phyloP scores from a whole-genome alignment of 2,888 invertebrate species.

The Blastobasis adustella region DNA sequence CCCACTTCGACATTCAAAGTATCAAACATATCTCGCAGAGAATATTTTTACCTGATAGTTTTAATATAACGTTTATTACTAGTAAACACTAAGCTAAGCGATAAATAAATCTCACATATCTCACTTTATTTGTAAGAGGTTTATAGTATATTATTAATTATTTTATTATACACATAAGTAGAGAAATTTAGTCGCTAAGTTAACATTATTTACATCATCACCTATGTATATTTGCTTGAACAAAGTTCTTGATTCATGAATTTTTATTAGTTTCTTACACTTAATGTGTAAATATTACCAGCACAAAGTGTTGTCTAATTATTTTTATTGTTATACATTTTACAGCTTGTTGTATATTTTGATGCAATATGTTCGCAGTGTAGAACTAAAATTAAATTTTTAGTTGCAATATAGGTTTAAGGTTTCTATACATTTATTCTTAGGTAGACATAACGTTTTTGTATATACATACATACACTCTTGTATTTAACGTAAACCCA shows the following conservation, averaged over 20 bases:
- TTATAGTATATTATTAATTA: too few species aligned
- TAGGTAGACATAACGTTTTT: too few species aligned
- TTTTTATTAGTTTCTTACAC: slow-evolving; percentile 29
- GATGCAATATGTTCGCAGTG: slow-evolving; percentile 20
- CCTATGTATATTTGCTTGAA: slow-evolving; percentile 58
- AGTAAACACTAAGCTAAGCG: not conserved
- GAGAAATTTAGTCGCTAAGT: slow-evolving; percentile 3
- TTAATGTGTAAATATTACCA: slow-evolving; percentile 32
- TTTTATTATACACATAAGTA: not conserved
- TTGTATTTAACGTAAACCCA: too few species aligned
- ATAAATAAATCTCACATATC: slow-evolving; percentile 1
- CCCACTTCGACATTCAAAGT: too few species aligned
- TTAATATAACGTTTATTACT: too few species aligned
- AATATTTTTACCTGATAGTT: too few species aligned
- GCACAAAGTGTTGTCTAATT: slow-evolving; percentile 56
- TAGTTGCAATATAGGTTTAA: slow-evolving; percentile 29
- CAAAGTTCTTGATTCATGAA: slow-evolving; percentile 46
- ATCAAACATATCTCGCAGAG: too few species aligned
- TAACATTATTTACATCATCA: slow-evolving; percentile 19
- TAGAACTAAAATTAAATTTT: slow-evolving; percentile 10
- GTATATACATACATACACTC: too few species aligned
- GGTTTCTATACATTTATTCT: slow-evolving; percentile 1
- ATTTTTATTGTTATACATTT: slow-evolving; percentile 27
- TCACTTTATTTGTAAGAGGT: not conserved
- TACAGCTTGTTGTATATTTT: slow-evolving; percentile 40